Evolutionary conservation across 2,113 vertebrate species (phyloP).

Genomic region (Phasianus colchicus): DNA sequence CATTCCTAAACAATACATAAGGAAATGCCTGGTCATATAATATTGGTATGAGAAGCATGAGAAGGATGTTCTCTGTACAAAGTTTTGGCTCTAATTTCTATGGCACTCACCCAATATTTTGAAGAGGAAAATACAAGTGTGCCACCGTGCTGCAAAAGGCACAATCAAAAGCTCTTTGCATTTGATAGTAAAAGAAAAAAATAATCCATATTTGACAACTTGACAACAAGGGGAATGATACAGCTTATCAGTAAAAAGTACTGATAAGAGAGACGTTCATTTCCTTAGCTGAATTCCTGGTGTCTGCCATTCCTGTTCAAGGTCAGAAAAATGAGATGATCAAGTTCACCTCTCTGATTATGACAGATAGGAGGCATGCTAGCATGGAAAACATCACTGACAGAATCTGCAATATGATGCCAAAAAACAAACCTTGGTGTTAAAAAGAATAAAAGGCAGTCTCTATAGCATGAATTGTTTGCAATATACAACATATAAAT

Average conservation of each 20-base stretch:
- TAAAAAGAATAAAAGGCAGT: background rate
- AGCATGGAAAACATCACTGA: background rate
- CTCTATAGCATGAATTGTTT: background rate
- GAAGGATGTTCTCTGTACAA: background rate
- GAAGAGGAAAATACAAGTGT: background rate
- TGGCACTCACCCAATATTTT: background rate
- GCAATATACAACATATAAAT: background rate
- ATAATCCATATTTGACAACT: background rate
- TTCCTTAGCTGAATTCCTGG: background rate
- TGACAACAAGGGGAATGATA: background rate
- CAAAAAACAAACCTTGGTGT: background rate
- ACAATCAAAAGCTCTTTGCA: background rate
- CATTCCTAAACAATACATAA: background rate
- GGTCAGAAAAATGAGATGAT: background rate
- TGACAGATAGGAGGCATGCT: background rate
- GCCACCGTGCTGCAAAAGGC: background rate
- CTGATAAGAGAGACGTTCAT: slow-evolving; percentile 1
- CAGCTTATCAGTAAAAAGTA: background rate
- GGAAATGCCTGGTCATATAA: background rate
- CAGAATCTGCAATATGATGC: background rate
- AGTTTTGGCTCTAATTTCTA: background rate
- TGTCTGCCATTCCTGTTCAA: background rate
- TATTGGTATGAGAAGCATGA: background rate
- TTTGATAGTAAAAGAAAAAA: background rate
- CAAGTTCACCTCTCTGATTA: background rate